These are phyloP conservation scores for Capreolus pygargus DNA, from an alignment of 2,113 vertebrate genomes.

Conservation along the genomic window DNA sequence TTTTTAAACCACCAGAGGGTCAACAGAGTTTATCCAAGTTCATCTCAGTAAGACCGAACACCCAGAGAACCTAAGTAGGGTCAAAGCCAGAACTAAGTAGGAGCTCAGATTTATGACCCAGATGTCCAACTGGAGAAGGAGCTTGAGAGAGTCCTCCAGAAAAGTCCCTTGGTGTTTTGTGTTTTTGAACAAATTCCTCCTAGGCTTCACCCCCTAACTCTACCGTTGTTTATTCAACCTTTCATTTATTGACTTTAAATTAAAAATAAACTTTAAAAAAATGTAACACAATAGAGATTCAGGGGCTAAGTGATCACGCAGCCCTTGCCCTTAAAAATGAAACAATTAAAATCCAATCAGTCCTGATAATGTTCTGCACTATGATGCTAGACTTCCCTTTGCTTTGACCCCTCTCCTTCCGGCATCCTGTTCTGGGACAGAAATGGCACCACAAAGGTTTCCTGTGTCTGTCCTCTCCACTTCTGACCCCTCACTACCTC, in stretches of 20 bases:
- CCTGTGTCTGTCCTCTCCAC: constrained; percentile 50
- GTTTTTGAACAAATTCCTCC: not conserved
- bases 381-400: constrained; percentile 59
- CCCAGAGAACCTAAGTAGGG: not conserved
- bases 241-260: constrained; percentile 59
- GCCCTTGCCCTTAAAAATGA: constrained; percentile 41
- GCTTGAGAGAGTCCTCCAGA: not conserved
- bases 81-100: not conserved
- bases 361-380: constrained; percentile 8
- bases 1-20: not conserved
- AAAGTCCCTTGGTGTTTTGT: not conserved
- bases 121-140: not conserved
- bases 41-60: not conserved
- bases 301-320: constrained; percentile 30
- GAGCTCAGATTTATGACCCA: not conserved
- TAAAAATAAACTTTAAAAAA: constrained; percentile 60
- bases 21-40: not conserved
- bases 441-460: constrained; percentile 55
- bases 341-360: constrained; percentile 55
- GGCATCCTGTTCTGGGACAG: constrained; percentile 59
- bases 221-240: constrained; percentile 47
- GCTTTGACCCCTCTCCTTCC: constrained; percentile 50
- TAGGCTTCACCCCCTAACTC: not conserved
- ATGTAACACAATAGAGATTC: constrained; percentile 52
- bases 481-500: constrained; percentile 59